phyloP scores from a whole-genome alignment of 2,888 invertebrate species.

The Tetanocera ferruginea region DNA sequence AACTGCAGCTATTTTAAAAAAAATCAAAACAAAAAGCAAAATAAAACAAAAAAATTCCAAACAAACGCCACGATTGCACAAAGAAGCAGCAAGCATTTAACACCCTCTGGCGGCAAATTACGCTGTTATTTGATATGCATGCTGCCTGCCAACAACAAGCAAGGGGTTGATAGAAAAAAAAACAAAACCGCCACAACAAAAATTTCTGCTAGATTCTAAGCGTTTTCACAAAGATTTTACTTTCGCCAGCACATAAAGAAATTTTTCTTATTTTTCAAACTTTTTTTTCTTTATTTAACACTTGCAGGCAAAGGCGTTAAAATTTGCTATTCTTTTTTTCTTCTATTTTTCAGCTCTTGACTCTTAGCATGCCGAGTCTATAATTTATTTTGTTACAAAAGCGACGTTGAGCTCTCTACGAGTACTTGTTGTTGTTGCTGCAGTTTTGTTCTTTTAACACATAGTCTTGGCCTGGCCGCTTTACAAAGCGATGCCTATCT shows the following conservation, averaged over 20 bases:
- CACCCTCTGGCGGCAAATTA: conserved; percentile 34
- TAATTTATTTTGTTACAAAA: conserved; percentile 23
- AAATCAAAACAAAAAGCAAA: background rate
- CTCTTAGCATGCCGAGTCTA: background rate
- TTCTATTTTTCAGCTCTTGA: background rate
- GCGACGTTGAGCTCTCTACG: background rate
- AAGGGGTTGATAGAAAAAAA: background rate
- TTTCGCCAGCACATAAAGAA: too few relatives aligned
- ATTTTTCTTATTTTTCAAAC: background rate
- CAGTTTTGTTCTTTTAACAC: background rate
- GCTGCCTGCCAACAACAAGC: background rate
- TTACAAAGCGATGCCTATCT: background rate
- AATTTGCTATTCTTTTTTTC: background rate
- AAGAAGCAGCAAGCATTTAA: background rate
- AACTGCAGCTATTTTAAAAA: conserved; percentile 7
- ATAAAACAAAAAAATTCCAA: background rate
- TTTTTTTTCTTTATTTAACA: conserved; percentile 45
- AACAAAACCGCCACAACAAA: background rate
- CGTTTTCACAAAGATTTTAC: background rate
- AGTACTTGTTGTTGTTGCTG: background rate
- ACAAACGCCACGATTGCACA: background rate
- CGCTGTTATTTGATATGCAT: conserved; percentile 30
- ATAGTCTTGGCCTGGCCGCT: background rate
- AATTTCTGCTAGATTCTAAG: background rate
- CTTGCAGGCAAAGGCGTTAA: conserved; percentile 55